A percentile compares a stretch with the other conserved stretches of the same genome.
Conservation (phyloP, 2,113 vertebrate genomes). For the Fukomys damarensis region DNA sequence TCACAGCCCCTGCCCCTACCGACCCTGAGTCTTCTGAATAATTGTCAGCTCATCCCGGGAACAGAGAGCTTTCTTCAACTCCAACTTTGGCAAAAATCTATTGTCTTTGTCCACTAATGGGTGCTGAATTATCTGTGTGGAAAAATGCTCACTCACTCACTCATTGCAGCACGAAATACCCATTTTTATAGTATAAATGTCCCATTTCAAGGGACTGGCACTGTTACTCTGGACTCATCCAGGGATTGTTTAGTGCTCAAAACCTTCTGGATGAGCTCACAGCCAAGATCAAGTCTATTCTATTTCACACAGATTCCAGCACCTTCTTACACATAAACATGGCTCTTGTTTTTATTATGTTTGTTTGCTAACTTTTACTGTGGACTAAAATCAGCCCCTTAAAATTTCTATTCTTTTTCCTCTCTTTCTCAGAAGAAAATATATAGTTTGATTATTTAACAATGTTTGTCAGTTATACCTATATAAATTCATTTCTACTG, state of each 20-base stretch:
- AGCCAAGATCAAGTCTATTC: not conserved
- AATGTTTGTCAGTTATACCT: not conserved
- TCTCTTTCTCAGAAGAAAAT: not conserved
- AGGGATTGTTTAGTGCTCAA: not conserved
- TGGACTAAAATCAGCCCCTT: not conserved
- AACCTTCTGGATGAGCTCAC: not conserved
- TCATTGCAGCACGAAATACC: not conserved
- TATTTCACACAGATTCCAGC: not conserved
- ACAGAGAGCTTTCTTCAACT: rapidly evolving
- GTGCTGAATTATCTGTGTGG: not conserved
- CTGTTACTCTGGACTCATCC: not conserved
- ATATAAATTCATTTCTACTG: not conserved
- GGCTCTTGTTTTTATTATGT: not conserved
- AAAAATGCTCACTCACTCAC: not conserved
- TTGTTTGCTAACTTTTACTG: not conserved
- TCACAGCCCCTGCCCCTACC: not conserved
- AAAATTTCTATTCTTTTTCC: not conserved
- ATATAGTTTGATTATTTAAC: not conserved
- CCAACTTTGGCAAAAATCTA: not conserved
- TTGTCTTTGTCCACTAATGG: not conserved
- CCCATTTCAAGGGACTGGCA: not conserved
- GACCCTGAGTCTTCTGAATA: not conserved
- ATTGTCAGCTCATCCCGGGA: not conserved
- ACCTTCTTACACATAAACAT: not conserved
- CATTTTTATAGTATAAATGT: rapidly evolving